A percentile compares a stretch with the other conserved stretches of the same genome.
These are phyloP conservation scores for Pangasius krempfi DNA, from an alignment of 2,797 vertebrate genomes.

Conservation along the genomic window DNA sequence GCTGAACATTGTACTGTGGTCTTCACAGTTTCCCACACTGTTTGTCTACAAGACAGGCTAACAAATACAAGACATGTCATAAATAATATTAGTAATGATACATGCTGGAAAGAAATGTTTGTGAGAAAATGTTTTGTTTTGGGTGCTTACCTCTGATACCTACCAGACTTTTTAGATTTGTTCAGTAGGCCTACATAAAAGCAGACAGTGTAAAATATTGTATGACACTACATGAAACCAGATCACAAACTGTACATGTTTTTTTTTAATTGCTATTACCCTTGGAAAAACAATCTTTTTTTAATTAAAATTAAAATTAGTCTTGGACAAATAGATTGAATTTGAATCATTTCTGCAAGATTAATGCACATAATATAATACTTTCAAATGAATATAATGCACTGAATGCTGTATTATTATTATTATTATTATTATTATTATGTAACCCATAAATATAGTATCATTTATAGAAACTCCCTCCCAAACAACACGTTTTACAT, in stretches of 20 bases:
- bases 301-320: slow-evolving; percentile 77
- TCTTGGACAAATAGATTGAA: slow-evolving; percentile 63
- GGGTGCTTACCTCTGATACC: slow-evolving; percentile 79
- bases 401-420: slow-evolving; percentile 11
- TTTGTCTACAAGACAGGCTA: slow-evolving; percentile 72
- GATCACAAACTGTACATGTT: slow-evolving; percentile 80
- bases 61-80: slow-evolving; percentile 67
- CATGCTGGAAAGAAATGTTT: slow-evolving; percentile 79
- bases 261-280: slow-evolving; percentile 76
- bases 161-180: slow-evolving; percentile 74
- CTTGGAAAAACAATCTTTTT: slow-evolving; percentile 71
- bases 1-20: slow-evolving; percentile 65
- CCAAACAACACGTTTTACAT: neutral
- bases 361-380: slow-evolving; percentile 1
- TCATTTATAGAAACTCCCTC: neutral
- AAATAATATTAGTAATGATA: slow-evolving; percentile 57
- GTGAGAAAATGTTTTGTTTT: slow-evolving; percentile 70
- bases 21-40: slow-evolving; percentile 67
- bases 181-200: slow-evolving; percentile 69
- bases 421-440: neutral
- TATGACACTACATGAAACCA: slow-evolving; percentile 77
- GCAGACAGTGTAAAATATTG: slow-evolving; percentile 72
- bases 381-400: slow-evolving; percentile 7
- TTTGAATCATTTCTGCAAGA: slow-evolving; percentile 33
- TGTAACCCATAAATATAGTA: too few species aligned